phyloP scores from a whole-genome alignment of 2,113 vertebrate genomes.

The Ancistrus triradiatus region DNA sequence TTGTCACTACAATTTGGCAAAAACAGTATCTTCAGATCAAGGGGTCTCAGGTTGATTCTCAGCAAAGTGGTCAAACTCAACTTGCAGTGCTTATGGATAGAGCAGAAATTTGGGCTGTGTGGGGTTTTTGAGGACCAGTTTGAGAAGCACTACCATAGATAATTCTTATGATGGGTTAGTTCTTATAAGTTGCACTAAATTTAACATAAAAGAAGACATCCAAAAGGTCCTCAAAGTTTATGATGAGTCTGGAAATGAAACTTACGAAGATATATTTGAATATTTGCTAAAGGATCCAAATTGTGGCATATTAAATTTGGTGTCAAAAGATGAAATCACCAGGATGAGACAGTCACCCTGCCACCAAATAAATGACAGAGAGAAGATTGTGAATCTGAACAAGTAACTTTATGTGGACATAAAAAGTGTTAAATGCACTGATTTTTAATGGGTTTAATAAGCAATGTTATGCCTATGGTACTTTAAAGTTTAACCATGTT shows the following conservation, averaged over 20 bases:
- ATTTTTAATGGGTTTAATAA: no score
- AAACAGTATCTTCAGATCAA: no score
- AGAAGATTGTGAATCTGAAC: neutral
- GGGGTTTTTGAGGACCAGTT: neutral
- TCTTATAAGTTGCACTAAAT: neutral
- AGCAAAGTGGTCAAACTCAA: no score
- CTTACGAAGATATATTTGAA: neutral
- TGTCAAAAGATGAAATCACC: neutral
- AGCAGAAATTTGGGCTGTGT: no score
- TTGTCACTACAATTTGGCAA: no score
- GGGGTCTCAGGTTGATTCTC: no score
- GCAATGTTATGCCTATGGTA: no score
- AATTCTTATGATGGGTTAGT: neutral
- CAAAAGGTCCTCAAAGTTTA: neutral
- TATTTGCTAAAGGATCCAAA: neutral
- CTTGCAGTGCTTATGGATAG: no score
- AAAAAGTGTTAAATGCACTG: no score
- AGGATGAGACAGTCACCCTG: neutral
- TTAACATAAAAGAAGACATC: neutral
- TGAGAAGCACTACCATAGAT: neutral
- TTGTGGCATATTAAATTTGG: neutral
- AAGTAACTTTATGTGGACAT: no score
- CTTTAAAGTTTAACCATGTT: no score
- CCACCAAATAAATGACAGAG: neutral
- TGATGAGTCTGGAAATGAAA: neutral